These are phyloP conservation scores for Brevimyrus niger DNA, from an alignment of 2,113 vertebrate species.

Conservation along the genomic window DNA sequence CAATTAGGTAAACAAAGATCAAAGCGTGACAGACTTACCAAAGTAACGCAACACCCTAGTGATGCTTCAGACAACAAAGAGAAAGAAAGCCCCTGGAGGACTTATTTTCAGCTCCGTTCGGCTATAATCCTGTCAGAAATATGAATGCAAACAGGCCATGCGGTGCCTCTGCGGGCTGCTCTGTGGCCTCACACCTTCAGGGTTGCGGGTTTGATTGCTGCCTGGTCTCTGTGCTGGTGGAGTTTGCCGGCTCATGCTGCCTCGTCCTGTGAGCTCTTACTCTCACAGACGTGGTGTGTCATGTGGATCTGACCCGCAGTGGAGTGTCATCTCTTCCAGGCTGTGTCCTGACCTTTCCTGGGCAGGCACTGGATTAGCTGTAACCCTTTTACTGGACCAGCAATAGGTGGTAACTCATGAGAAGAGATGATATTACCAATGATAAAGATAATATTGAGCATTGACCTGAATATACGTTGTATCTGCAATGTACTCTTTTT, in stretches of 20 bases:
- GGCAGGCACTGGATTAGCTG: background rate
- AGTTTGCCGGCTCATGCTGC: background rate
- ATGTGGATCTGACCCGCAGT: background rate
- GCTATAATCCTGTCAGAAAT: background rate
- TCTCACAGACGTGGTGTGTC: background rate
- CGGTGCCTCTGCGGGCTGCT: background rate
- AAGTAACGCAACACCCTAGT: background rate
- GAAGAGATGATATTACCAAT: background rate
- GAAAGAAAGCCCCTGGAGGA: background rate
- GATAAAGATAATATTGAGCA: background rate
- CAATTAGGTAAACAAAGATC: conserved; percentile 6
- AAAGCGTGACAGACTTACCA: background rate
- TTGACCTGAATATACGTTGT: background rate
- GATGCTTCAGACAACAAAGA: background rate
- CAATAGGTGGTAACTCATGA: background rate
- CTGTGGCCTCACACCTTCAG: background rate
- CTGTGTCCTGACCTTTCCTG: background rate
- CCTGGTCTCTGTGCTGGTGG: background rate
- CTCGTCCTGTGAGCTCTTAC: background rate
- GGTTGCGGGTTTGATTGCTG: background rate
- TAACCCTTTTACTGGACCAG: background rate
- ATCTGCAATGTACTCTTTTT: background rate
- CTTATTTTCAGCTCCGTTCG: background rate
- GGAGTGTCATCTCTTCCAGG: background rate
- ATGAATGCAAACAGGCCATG: background rate